Evolutionary conservation across 2,113 vertebrate genomes (phyloP).

Genomic region (Corythornis vintsioides): DNA sequence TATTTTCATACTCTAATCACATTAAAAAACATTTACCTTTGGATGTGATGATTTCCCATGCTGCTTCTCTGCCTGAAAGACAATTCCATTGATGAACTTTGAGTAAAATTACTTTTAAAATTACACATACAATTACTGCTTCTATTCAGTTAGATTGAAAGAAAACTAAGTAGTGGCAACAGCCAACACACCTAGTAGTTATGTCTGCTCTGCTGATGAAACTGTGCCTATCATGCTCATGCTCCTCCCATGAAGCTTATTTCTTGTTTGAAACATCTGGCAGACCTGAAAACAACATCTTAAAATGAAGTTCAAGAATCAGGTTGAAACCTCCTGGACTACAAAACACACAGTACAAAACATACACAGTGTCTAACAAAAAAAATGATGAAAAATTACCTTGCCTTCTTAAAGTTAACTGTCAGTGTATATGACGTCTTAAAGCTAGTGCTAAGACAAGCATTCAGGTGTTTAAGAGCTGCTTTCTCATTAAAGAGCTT

Average conservation of each 20-base stretch:
- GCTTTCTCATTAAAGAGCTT: background rate
- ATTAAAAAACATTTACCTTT: conserved; percentile 53
- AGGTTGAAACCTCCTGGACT: fast-evolving
- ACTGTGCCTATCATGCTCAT: background rate
- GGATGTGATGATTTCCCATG: conserved; percentile 35
- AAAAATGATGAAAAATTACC: background rate
- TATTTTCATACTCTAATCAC: background rate
- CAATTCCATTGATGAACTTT: conserved; percentile 46
- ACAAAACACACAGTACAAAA: background rate
- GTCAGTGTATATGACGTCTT: background rate
- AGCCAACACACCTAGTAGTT: background rate
- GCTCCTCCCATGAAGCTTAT: background rate
- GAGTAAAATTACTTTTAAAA: background rate
- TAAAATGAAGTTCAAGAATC: background rate
- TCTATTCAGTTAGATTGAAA: background rate
- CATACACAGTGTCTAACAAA: background rate
- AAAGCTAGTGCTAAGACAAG: background rate
- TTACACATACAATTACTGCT: background rate
- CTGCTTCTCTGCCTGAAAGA: conserved; percentile 62
- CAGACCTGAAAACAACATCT: background rate
- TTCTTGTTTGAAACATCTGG: background rate
- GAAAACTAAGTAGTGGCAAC: background rate
- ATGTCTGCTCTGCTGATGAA: background rate
- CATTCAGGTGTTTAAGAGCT: background rate
- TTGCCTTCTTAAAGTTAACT: background rate